Conservation (phyloP, 1,140 invertebrate genomes). For the Psix sp. region DNA sequence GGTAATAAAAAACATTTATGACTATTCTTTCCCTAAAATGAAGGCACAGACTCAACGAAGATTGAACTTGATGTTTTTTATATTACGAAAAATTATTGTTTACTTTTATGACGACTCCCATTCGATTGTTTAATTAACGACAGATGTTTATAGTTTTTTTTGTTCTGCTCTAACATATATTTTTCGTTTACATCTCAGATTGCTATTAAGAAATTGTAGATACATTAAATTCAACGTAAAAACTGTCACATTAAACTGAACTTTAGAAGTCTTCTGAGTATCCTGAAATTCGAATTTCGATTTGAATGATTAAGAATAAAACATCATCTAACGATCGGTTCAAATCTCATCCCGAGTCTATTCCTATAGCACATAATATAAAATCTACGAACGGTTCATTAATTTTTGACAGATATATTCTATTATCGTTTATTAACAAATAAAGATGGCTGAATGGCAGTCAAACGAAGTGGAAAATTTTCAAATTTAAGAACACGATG, state of each 20-base stretch:
- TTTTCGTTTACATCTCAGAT: no score
- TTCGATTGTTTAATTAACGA: no score
- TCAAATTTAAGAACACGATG: slow-evolving; percentile 16
- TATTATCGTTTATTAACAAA: slow-evolving; percentile 30
- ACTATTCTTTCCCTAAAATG: slow-evolving; percentile 57
- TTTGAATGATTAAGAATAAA: no score
- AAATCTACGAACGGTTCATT: slow-evolving; percentile 17
- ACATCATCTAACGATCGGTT: no score
- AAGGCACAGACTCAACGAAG: slow-evolving; percentile 31
- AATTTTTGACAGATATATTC: slow-evolving; percentile 18
- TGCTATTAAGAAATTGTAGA: no score
- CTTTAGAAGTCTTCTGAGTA: no score
- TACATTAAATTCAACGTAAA: no score
- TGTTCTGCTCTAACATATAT: no score
- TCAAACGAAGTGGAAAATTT: slow-evolving; percentile 40
- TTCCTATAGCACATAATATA: background rate
- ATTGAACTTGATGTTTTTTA: slow-evolving; percentile 25
- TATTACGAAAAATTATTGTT: slow-evolving; percentile 60
- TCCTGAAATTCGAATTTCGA: no score
- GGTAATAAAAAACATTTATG: slow-evolving; percentile 74
- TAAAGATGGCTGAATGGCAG: slow-evolving; percentile 16
- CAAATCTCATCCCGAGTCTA: no score
- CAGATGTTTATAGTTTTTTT: no score
- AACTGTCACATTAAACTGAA: no score
- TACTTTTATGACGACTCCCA: slow-evolving; percentile 34